phyloP scores from a whole-genome alignment of 37 sponge, comb jelly and placozoan genomes.

The Aplysina aerophoba region DNA sequence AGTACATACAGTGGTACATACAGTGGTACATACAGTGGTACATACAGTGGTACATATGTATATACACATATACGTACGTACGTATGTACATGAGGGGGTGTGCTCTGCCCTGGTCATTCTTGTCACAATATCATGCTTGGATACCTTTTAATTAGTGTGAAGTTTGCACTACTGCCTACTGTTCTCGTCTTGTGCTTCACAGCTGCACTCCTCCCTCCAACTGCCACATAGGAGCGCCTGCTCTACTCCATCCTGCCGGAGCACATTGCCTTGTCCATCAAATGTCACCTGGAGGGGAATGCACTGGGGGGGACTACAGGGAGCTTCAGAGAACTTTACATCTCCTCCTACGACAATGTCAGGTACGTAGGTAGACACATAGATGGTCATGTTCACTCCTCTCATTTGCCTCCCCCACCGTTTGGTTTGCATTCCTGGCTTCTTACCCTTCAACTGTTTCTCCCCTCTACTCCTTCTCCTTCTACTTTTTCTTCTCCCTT shows the following conservation, averaged over 20 bases:
- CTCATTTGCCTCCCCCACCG: too few species aligned
- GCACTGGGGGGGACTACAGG: background rate
- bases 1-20: too few species aligned
- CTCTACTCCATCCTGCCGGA: constrained; percentile 44
- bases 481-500: too few species aligned
- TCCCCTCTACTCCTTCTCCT: too few species aligned
- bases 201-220: too few species aligned
- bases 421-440: too few species aligned
- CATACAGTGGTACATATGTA: background rate
- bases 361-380: constrained; percentile 20
- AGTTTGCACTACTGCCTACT: too few species aligned
- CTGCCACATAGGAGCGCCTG: constrained; percentile 42
- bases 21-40: background rate
- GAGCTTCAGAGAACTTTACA: constrained; percentile 45
- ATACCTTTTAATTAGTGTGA: background rate
- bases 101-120: too few species aligned
- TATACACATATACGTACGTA: background rate
- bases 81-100: too few species aligned
- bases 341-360: constrained; percentile 43
- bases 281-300: constrained; percentile 15
- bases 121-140: too few species aligned
- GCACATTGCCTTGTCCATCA: constrained; percentile 37
- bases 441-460: too few species aligned
- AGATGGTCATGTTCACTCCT: background rate
- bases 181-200: too few species aligned